Evolutionary conservation across 2,797 vertebrate genomes (phyloP).

Genomic region (Trichosurus vulpecula): DNA sequence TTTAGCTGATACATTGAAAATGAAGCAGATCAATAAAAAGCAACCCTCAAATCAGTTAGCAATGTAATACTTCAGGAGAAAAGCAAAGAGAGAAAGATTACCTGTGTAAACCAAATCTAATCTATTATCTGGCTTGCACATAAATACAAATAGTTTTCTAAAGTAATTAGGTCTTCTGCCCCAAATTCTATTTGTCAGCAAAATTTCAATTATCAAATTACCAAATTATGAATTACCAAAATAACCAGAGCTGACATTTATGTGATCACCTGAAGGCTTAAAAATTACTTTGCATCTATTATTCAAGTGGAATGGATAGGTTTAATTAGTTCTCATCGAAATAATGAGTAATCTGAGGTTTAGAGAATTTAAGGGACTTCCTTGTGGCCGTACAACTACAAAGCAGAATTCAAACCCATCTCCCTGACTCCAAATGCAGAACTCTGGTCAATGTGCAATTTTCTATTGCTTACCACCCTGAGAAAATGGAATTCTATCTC

Average conservation of each 20-base stretch:
- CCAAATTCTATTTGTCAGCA: slow-evolving; percentile 17
- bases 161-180: slow-evolving; percentile 18
- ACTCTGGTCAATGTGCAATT: not conserved
- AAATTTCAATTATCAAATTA: not conserved
- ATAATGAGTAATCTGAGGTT: not conserved
- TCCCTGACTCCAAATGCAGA: not conserved
- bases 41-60: slow-evolving; percentile 17
- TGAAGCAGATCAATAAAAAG: slow-evolving; percentile 48
- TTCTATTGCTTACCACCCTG: not conserved
- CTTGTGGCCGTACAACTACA: not conserved
- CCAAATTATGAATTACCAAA: slow-evolving; percentile 29
- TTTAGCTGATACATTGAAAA: slow-evolving; percentile 33
- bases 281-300: not conserved
- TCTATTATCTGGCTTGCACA: slow-evolving; percentile 24
- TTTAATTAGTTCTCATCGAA: not conserved
- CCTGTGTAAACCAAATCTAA: slow-evolving; percentile 50
- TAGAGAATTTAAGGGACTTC: not conserved
- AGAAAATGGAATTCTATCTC: not conserved
- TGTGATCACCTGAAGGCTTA: not conserved
- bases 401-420: not conserved
- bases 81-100: slow-evolving; percentile 55
- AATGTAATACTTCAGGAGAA: not conserved
- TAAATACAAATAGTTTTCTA: slow-evolving; percentile 32
- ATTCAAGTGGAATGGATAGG: not conserved
- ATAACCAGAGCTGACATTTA: not conserved